Evolutionary conservation across 2,888 invertebrate species (phyloP).

Genomic region (Eupithecia abbreviata): DNA sequence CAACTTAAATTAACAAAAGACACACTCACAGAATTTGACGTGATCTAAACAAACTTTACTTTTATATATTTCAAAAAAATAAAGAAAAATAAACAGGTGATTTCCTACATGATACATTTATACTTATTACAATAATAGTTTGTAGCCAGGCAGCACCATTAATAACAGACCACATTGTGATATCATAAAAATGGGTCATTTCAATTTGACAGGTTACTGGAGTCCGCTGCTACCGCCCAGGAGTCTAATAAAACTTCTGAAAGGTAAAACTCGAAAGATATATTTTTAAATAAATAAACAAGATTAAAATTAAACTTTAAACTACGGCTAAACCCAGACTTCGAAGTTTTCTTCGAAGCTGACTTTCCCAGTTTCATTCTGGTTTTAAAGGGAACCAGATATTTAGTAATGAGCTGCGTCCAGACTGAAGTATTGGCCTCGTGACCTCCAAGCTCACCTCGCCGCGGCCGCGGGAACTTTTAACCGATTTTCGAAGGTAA

Average conservation of each 20-base stretch:
- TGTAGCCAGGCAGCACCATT: background rate
- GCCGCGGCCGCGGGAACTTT: constrained; percentile 26
- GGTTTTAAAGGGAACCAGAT: constrained; percentile 8
- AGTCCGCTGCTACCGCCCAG: background rate
- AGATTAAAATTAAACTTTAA: background rate
- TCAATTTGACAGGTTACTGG: background rate
- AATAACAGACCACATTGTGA: background rate
- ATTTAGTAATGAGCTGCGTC: constrained; percentile 8
- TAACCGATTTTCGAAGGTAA: constrained; percentile 28
- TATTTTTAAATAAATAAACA: background rate
- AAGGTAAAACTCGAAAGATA: background rate
- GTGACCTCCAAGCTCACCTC: constrained; percentile 22
- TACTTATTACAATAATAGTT: background rate
- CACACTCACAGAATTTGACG: too few relatives aligned
- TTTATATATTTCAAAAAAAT: too few relatives aligned
- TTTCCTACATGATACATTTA: too few relatives aligned
- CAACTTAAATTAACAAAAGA: too few relatives aligned
- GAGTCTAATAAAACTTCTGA: background rate
- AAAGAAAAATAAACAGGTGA: too few relatives aligned
- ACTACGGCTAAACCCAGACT: background rate
- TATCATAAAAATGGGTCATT: background rate
- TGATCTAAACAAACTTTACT: too few relatives aligned
- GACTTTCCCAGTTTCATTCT: background rate
- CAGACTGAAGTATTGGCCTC: constrained; percentile 23
- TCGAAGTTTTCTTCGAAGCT: background rate